A percentile compares a stretch with the other conserved stretches of the same genome.
phyloP scores from a whole-genome alignment of 2,113 vertebrate genomes.

The Leptocoma aspasia region DNA sequence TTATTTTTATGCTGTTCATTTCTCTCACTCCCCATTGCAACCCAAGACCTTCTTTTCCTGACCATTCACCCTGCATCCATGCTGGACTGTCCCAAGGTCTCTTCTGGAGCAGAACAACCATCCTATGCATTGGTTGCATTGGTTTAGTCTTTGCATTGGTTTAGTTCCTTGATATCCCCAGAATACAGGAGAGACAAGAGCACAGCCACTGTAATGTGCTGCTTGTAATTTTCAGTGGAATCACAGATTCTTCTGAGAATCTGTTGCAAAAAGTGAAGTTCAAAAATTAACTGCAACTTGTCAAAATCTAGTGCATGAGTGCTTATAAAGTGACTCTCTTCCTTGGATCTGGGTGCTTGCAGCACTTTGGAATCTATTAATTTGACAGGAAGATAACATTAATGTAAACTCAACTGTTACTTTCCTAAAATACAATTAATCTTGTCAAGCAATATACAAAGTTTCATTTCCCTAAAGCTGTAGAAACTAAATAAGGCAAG shows the following conservation, averaged over 20 bases:
- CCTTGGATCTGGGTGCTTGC: background rate
- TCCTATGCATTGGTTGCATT: background rate
- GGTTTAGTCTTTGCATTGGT: background rate
- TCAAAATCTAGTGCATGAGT: background rate
- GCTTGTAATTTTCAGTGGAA: background rate
- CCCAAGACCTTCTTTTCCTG: background rate
- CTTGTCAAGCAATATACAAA: background rate
- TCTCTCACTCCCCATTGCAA: background rate
- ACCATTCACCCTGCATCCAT: background rate
- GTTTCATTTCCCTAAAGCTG: background rate
- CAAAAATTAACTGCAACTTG: background rate
- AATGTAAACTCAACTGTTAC: background rate
- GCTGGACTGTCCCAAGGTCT: background rate
- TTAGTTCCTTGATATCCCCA: background rate
- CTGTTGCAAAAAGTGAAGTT: background rate
- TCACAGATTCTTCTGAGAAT: background rate
- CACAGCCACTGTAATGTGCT: background rate
- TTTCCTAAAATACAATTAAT: background rate
- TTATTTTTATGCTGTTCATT: background rate
- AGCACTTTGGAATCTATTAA: background rate
- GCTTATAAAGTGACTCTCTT: background rate
- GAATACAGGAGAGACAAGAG: background rate
- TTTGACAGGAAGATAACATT: background rate
- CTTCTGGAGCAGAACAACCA: background rate
- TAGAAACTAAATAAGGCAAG: background rate